A percentile compares a stretch with the other conserved stretches of the same genome.
Conservation (phyloP, 2,797 vertebrate genomes). For the Crenichthys baileyi region DNA sequence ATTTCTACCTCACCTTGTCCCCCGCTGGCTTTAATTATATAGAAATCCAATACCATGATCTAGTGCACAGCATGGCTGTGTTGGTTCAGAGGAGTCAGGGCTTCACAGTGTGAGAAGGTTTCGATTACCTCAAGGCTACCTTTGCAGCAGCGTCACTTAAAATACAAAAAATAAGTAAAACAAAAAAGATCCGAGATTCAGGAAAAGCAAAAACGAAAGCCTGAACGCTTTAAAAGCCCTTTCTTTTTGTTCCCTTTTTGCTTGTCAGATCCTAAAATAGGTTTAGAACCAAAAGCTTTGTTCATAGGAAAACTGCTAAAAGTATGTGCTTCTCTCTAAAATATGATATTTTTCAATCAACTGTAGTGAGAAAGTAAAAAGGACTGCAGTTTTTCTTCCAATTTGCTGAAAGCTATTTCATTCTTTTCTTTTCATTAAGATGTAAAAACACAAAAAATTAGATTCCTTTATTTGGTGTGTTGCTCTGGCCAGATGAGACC, state of each 20-base stretch:
- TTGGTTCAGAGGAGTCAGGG: conserved; percentile 45
- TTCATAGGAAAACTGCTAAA: neutral
- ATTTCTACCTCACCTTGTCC: conserved; percentile 66
- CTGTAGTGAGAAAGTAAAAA: no score
- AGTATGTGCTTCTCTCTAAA: neutral
- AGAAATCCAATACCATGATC: conserved; percentile 75
- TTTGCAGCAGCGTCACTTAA: conserved; percentile 27
- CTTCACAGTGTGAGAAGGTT: conserved; percentile 31
- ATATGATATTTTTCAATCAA: no score
- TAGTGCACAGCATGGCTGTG: conserved; percentile 48
- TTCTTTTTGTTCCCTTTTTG: neutral
- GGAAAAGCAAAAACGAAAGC: conserved; percentile 22
- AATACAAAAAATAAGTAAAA: neutral
- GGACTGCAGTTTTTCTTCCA: no score
- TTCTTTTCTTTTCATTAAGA: no score
- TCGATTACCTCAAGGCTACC: conserved; percentile 57
- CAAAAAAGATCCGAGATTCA: neutral
- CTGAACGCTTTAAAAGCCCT: conserved; percentile 14
- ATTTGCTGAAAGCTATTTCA: no score
- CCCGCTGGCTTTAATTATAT: conserved; percentile 72
- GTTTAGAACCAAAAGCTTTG: neutral
- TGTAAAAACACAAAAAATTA: no score
- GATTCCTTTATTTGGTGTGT: no score
- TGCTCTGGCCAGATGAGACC: no score
- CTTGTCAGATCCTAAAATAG: neutral